These are phyloP conservation scores for Sinocyclocheilus rhinocerous DNA, from an alignment of 2,113 vertebrate genomes.

Conservation along the genomic window DNA sequence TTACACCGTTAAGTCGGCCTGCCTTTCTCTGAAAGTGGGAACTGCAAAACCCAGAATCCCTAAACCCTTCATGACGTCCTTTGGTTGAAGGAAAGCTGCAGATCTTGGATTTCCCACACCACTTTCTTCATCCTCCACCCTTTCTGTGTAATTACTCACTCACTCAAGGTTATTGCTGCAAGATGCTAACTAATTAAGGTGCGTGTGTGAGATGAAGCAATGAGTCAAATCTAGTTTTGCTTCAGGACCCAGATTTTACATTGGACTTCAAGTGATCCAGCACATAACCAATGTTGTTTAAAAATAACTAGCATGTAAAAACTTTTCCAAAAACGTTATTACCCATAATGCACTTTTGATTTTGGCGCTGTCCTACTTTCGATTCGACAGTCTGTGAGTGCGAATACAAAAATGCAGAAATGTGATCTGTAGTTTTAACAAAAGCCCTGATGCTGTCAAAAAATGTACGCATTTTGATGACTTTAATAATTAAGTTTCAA, in stretches of 20 bases:
- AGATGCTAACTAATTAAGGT: background rate
- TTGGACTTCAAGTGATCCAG: background rate
- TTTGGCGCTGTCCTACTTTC: background rate
- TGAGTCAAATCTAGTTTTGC: background rate
- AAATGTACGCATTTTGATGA: background rate
- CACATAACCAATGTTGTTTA: background rate
- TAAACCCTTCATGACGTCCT: no score
- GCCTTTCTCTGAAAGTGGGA: conserved; percentile 58
- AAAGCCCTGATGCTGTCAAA: background rate
- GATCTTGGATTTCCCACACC: background rate
- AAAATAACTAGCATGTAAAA: background rate
- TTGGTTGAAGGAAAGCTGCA: background rate
- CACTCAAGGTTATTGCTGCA: conserved; percentile 10
- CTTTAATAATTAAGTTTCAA: no score
- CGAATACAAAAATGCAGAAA: background rate
- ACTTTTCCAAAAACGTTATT: background rate
- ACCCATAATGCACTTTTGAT: background rate
- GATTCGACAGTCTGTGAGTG: background rate
- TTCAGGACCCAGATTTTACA: background rate
- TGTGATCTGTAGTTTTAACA: background rate
- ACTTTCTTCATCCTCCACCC: conserved; percentile 2
- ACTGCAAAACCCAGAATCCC: conserved; percentile 25
- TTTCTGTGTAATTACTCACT: background rate
- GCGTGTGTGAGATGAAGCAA: background rate
- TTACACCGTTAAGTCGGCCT: conserved; percentile 65